phyloP scores from a whole-genome alignment of 1,140 invertebrate genomes.

The Achroia grisella region DNA sequence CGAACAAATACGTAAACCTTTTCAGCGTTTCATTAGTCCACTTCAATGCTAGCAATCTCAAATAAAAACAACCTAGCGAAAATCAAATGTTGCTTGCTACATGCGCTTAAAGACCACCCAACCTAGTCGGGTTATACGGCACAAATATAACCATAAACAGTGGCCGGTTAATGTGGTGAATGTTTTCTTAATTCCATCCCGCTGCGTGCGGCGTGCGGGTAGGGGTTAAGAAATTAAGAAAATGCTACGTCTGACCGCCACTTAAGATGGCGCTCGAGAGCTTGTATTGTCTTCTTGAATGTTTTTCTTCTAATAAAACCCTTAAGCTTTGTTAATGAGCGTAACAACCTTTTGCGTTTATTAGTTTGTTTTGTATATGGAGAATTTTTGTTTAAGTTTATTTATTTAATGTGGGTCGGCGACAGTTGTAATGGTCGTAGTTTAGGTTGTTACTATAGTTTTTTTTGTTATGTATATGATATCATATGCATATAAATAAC shows the following conservation, averaged over 20 bases:
- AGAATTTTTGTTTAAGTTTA: not conserved
- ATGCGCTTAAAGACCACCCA: not conserved
- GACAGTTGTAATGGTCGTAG: too few relatives aligned
- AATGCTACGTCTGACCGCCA: slow-evolving; percentile 40
- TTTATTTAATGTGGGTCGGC: too few relatives aligned
- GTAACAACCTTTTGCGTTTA: slow-evolving; percentile 28
- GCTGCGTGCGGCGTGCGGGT: slow-evolving; percentile 44
- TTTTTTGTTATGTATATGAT: too few relatives aligned
- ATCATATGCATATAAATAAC: too few relatives aligned
- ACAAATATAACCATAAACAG: slow-evolving; percentile 42
- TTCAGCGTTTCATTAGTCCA: not conserved
- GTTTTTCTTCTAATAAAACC: slow-evolving; percentile 49
- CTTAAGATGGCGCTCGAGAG: slow-evolving; percentile 23
- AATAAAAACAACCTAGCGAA: slow-evolving; percentile 4
- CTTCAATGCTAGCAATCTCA: not conserved
- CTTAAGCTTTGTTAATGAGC: slow-evolving; percentile 49
- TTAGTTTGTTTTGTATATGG: slow-evolving; percentile 15
- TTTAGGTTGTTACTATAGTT: too few relatives aligned
- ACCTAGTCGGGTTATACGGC: slow-evolving; percentile 6
- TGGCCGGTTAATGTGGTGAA: slow-evolving; percentile 48
- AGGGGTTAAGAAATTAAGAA: slow-evolving; percentile 67
- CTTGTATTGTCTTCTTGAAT: slow-evolving; percentile 34
- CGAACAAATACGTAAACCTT: not conserved
- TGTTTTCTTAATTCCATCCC: slow-evolving; percentile 70
- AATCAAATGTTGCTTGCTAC: not conserved